These are phyloP conservation scores for Apodemia duryi DNA, from an alignment of 2,888 invertebrate genomes.

Conservation along the genomic window DNA sequence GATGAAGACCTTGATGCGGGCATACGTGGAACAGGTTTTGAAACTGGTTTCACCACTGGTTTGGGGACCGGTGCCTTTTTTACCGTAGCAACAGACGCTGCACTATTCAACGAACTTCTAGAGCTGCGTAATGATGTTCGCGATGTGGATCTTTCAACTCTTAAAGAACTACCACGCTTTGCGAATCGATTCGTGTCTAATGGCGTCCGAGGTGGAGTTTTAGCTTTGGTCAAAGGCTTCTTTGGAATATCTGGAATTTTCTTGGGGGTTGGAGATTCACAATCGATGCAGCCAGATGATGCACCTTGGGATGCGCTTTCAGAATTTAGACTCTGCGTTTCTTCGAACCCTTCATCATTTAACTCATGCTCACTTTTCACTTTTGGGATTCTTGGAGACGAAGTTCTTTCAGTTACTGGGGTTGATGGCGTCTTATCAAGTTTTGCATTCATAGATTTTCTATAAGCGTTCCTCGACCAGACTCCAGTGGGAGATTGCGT, in stretches of 20 bases:
- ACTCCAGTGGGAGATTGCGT: conserved; percentile 81
- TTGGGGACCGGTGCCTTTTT: conserved; percentile 81
- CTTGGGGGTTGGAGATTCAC: conserved; percentile 76
- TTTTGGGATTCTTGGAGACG: conserved; percentile 72
- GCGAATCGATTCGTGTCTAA: conserved; percentile 52
- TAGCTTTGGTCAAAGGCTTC: conserved; percentile 73
- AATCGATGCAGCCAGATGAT: conserved; percentile 85
- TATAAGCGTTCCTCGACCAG: conserved; percentile 74
- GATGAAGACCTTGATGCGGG: conserved; percentile 71
- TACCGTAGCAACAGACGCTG: conserved; percentile 88
- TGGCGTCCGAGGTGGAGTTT: conserved; percentile 58
- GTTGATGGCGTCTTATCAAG: conserved; percentile 42
- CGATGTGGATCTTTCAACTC: conserved; percentile 88
- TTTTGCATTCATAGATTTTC: conserved; percentile 53
- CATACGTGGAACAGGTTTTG: conserved; percentile 59
- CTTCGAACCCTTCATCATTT: conserved; percentile 94
- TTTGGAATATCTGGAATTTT: conserved; percentile 65
- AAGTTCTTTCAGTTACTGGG: conserved; percentile 50
- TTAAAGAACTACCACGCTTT: conserved; percentile 64
- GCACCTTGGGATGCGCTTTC: conserved; percentile 92
- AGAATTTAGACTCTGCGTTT: conserved; percentile 92
- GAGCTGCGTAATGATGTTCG: conserved; percentile 90
- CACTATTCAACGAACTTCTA: conserved; percentile 89
- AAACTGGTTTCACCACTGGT: conserved; percentile 71
- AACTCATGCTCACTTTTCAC: conserved; percentile 83